These are phyloP conservation scores for Muscicapa comitata DNA, from an alignment of 2,797 vertebrate species.

Conservation along the genomic window DNA sequence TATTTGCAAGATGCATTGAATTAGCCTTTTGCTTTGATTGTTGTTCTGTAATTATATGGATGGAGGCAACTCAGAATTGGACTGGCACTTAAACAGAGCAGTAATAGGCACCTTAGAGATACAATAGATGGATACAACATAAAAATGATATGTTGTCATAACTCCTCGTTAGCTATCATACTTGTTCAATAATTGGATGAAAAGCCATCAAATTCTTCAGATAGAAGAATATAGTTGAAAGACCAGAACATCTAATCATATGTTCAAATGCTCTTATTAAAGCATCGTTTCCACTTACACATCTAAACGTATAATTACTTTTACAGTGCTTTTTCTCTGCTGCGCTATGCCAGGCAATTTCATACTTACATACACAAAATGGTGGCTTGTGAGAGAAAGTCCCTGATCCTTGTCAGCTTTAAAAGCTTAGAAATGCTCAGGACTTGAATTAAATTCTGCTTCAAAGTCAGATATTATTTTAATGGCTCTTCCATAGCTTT, in stretches of 20 bases:
- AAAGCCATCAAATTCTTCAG: neutral
- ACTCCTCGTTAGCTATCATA: constrained; percentile 14
- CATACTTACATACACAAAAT: neutral
- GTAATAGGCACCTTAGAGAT: constrained; percentile 6
- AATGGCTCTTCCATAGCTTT: neutral
- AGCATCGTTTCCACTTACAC: constrained; percentile 28
- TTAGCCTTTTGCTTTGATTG: neutral
- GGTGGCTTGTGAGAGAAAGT: neutral
- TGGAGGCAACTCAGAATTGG: neutral
- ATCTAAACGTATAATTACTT: constrained; percentile 44
- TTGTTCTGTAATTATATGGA: neutral
- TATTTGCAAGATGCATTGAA: constrained; percentile 22
- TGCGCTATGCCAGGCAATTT: neutral
- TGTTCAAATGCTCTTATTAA: constrained; percentile 46
- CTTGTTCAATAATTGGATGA: constrained; percentile 25
- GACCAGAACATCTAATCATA: constrained; percentile 25
- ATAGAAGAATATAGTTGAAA: constrained; percentile 18
- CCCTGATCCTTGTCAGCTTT: constrained; percentile 1
- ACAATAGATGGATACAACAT: neutral
- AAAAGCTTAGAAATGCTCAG: neutral
- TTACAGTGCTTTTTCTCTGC: constrained; percentile 8
- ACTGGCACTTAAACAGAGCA: neutral
- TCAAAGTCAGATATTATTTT: constrained; percentile 30
- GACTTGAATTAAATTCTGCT: constrained; percentile 4
- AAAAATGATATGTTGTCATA: constrained; percentile 42